These are phyloP conservation scores for Peribatodes rhomboidaria DNA, from an alignment of 2,888 invertebrate species.

Conservation along the genomic window DNA sequence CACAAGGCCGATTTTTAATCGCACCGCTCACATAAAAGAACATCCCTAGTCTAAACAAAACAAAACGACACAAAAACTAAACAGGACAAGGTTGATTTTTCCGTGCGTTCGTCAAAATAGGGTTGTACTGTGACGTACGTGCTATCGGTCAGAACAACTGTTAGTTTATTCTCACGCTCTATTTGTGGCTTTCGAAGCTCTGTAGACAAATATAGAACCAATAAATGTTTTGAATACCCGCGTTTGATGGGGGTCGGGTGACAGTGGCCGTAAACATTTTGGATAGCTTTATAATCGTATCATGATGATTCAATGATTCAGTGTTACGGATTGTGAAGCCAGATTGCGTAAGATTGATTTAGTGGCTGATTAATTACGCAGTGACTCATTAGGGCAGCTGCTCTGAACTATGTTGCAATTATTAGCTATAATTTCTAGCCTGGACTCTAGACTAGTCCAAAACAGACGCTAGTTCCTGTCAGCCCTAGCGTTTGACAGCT, in stretches of 20 bases:
- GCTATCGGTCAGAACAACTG: slow-evolving; percentile 62
- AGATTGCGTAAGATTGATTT: slow-evolving; percentile 5
- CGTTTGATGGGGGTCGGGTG: slow-evolving; percentile 46
- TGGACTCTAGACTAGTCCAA: neutral
- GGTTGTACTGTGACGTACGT: slow-evolving; percentile 57
- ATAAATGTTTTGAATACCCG: slow-evolving; percentile 58
- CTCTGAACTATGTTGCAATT: neutral
- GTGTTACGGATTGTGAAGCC: slow-evolving; percentile 6
- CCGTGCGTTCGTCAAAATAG: slow-evolving; percentile 43
- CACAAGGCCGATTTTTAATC: slow-evolving; percentile 55
- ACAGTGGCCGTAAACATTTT: slow-evolving; percentile 26
- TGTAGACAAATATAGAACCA: slow-evolving; percentile 59
- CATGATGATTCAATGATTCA: slow-evolving; percentile 23
- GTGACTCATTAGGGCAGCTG: slow-evolving; percentile 8
- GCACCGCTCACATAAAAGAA: slow-evolving; percentile 17
- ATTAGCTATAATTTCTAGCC: neutral
- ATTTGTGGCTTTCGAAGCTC: slow-evolving; percentile 67
- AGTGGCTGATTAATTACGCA: slow-evolving; percentile 8
- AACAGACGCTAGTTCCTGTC: slow-evolving; percentile 5
- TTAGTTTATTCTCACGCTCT: slow-evolving; percentile 71
- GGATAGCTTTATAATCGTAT: slow-evolving; percentile 16
- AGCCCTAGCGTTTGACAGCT: slow-evolving; percentile 42
- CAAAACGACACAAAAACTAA: slow-evolving; percentile 29
- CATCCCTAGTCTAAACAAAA: slow-evolving; percentile 24
- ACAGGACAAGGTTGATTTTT: slow-evolving; percentile 54